Conservation (phyloP, 2,113 vertebrate species). For the Clarias magur region DNA sequence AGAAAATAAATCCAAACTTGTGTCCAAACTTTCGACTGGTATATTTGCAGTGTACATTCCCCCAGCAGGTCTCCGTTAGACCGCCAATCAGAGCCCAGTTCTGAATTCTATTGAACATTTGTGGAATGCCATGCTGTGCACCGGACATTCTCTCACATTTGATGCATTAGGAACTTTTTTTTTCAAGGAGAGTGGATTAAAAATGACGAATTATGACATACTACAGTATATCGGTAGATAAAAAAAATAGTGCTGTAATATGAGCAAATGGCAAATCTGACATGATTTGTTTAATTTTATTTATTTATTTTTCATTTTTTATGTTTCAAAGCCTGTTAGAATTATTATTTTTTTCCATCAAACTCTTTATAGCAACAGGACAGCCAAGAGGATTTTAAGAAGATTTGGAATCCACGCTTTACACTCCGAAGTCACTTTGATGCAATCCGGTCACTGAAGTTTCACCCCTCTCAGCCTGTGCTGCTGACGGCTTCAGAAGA, state of each 20-base stretch:
- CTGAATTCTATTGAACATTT: neutral
- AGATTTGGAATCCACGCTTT: conserved; percentile 89
- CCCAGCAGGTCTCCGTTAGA: too few species aligned
- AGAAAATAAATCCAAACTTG: too few species aligned
- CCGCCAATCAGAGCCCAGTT: too few species aligned
- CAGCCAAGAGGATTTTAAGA: conserved; percentile 85
- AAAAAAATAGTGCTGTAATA: too few species aligned
- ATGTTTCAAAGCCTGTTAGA: too few species aligned
- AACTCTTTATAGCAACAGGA: conserved; percentile 75
- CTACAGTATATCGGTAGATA: neutral
- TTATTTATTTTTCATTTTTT: too few species aligned
- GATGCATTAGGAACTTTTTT: too few species aligned
- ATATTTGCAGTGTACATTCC: too few species aligned
- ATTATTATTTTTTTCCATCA: neutral
- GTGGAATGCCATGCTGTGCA: neutral
- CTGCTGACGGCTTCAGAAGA: conserved; percentile 87
- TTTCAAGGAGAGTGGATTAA: neutral
- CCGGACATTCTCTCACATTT: neutral
- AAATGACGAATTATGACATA: too few species aligned
- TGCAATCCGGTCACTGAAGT: conserved; percentile 83
- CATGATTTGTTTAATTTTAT: neutral
- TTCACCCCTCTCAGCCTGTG: conserved; percentile 85
- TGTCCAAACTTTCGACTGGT: too few species aligned
- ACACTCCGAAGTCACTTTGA: conserved; percentile 91
- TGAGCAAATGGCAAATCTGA: neutral